Percentiles rank a stretch among this genome's conserved stretches.
These are phyloP conservation scores for Amphipyra berbera DNA, from an alignment of 2,888 invertebrate genomes.

Conservation along the genomic window DNA sequence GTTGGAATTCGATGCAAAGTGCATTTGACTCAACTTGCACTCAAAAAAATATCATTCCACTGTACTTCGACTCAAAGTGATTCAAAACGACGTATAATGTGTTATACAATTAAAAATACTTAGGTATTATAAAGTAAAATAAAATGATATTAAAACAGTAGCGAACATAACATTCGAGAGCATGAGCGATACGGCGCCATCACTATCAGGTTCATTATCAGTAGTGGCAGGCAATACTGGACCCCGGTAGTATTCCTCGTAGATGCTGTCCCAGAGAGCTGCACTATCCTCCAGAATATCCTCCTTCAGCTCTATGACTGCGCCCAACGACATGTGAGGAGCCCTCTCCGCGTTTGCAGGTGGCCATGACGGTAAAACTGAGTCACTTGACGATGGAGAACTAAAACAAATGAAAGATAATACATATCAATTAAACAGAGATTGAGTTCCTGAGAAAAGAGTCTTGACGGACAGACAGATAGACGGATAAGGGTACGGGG, in stretches of 20 bases:
- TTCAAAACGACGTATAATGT: too few relatives aligned
- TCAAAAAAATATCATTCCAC: too few relatives aligned
- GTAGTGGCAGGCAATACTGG: slow-evolving; percentile 52
- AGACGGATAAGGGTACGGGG: too few relatives aligned
- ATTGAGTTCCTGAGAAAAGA: too few relatives aligned
- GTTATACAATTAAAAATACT: too few relatives aligned
- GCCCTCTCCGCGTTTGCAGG: slow-evolving; percentile 52
- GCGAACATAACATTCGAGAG: not conserved
- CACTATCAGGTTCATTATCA: not conserved
- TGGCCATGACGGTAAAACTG: slow-evolving; percentile 60
- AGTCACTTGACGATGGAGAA: slow-evolving; percentile 57
- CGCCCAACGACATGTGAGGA: slow-evolving; percentile 66
- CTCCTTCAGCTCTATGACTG: slow-evolving; percentile 49
- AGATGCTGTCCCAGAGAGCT: slow-evolving; percentile 69
- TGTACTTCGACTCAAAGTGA: too few relatives aligned
- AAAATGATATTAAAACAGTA: not conserved
- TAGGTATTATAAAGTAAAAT: not conserved
- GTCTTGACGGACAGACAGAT: too few relatives aligned
- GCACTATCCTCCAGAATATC: slow-evolving; percentile 55
- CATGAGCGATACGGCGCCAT: not conserved
- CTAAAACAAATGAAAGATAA: slow-evolving; percentile 41
- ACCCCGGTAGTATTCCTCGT: slow-evolving; percentile 60
- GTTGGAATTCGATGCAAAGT: too few relatives aligned
- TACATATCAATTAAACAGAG: not conserved
- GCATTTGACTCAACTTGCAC: too few relatives aligned